Evolutionary conservation across 2,888 invertebrate genomes (phyloP).

Genomic region (Biston stratarius): DNA sequence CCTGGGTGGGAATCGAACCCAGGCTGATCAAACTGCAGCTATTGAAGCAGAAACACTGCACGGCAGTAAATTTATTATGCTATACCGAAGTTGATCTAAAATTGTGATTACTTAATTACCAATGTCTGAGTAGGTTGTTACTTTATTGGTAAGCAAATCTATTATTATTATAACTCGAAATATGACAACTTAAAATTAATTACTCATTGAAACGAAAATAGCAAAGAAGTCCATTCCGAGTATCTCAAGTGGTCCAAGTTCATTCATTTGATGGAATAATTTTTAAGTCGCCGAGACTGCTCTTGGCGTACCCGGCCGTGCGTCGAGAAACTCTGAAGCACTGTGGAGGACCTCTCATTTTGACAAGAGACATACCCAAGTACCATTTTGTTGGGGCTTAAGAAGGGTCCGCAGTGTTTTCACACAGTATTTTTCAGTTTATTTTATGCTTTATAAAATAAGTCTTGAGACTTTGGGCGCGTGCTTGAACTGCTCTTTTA

Average conservation of each 20-base stretch:
- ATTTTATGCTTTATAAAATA: conserved; percentile 37
- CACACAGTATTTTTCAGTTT: conserved; percentile 44
- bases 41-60: no score
- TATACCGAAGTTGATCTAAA: no score
- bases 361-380: conserved; percentile 59
- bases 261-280: conserved; percentile 35
- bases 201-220: conserved; percentile 7
- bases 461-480: conserved; percentile 24
- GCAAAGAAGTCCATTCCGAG: conserved; percentile 9
- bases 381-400: conserved; percentile 60
- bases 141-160: no score
- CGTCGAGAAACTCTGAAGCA: conserved; percentile 51
- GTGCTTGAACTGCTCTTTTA: conserved; percentile 31
- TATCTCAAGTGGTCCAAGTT: conserved; percentile 17
- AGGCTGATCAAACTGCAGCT: no score
- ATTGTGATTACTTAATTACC: no score
- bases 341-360: conserved; percentile 48
- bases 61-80: no score
- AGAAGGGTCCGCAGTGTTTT: conserved; percentile 46
- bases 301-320: conserved; percentile 42
- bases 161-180: neutral
- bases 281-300: conserved; percentile 34
- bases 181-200: neutral
- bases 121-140: no score
- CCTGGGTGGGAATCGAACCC: no score